phyloP scores from a whole-genome alignment of 1,140 invertebrate species.

The Aphidius ervi region DNA sequence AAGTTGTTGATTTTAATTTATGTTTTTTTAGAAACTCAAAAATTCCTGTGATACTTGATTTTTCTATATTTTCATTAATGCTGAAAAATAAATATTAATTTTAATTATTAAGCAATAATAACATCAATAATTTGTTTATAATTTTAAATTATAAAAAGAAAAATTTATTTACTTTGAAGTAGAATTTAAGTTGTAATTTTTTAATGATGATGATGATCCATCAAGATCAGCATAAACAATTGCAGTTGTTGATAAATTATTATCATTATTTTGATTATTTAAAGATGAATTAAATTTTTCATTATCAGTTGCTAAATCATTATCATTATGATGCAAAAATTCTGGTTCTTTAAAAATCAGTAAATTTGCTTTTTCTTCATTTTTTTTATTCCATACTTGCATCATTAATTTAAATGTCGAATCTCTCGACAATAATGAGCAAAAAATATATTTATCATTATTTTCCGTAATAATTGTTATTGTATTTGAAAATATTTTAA shows the following conservation, averaged over 20 bases:
- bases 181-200: slow-evolving; percentile 20
- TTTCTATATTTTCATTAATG: slow-evolving; percentile 23
- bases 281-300: slow-evolving; percentile 54
- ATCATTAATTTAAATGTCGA: slow-evolving; percentile 80
- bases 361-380: slow-evolving; percentile 36
- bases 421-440: slow-evolving; percentile 82
- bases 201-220: slow-evolving; percentile 27
- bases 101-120: neutral
- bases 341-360: slow-evolving; percentile 27
- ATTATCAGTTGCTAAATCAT: slow-evolving; percentile 42
- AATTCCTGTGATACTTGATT: slow-evolving; percentile 11
- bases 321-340: slow-evolving; percentile 39
- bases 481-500: slow-evolving; percentile 85
- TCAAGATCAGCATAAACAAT: slow-evolving; percentile 38
- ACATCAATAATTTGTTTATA: neutral
- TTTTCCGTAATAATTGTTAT: slow-evolving; percentile 75
- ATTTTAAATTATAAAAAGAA: neutral
- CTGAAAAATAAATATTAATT: neutral
- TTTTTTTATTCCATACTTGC: slow-evolving; percentile 64
- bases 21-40: slow-evolving; percentile 26
- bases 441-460: slow-evolving; percentile 84
- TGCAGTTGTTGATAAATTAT: slow-evolving; percentile 38
- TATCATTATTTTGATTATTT: slow-evolving; percentile 51
- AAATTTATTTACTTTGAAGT: neutral
- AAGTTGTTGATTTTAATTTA: slow-evolving; percentile 33